Base-by-base conservation (phyloP, 2,888 invertebrate genomes). In the Neoaliturus tenellus region DNA sequence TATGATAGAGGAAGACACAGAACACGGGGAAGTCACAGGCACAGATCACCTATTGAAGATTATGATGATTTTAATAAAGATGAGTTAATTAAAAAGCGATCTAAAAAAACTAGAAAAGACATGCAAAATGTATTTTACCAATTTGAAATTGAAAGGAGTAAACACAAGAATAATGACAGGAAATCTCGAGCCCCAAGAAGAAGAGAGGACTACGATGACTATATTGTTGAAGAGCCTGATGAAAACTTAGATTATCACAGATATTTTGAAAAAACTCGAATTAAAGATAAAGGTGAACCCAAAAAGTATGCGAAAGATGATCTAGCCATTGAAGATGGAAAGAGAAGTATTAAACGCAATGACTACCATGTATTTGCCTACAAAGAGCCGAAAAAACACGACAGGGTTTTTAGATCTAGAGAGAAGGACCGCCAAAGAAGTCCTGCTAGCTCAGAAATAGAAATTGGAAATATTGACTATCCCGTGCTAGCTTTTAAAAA, bases 401-500 rank as follows among this genome's bases (percentile, higher is more conserved):
- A 71, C n/a, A 35, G 12, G 12, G 71, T 71, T 67, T 67, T 67
- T 67, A 67, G n/a, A 67, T 28, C 14, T 17, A 20, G 39, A n/a
- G 33, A 69, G 10, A 23, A 39, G 39, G 23, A 35, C 20, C 2
- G n/a, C 28, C 20, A 17, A 23, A 75, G n/a, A 8, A 41, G 39
- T 28, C 44, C 23, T 44, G 14, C 23, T 20, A 75, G 23, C 17
- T 41, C 41, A 23, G 73, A 75, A 75, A 44, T 75, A n/a, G 73
- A 75, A 28, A 23, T 75, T 4, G 25, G 25, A 75, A 75, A 8
- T 25, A n/a, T 3, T 44, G 73, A 75, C 17, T 75, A 75, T 75
- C 73, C 73, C 8, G 3, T 75, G 20, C 48, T 75, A 44, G 73
- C 73, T 39, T 75, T 75, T 44, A 75, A 75, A 69, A 39, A 69